Evolutionary conservation across 2,888 invertebrate species (phyloP), one percentile per base, ranked within the genome.

Genomic region (Galerucella pusilla): DNA sequence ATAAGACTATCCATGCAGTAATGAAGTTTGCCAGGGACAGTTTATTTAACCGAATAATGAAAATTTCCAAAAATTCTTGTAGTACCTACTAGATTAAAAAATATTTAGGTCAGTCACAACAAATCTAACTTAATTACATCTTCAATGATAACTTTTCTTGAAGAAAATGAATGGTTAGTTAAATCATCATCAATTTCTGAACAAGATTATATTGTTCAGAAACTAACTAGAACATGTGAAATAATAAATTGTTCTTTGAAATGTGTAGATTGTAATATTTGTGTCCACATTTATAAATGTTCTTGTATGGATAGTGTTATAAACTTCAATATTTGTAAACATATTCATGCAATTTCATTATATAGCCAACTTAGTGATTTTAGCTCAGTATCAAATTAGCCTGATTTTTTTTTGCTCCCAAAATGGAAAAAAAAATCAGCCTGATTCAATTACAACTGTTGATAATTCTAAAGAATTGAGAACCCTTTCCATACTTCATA

Each of bases 161-260:
- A 42, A 42, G 35, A 42, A 42, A 42, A 42, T 42, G 35, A 42
- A 42, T 42, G 7, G 35, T 42, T 42, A 49, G 54, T n/a, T 54
- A 16, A 54, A n/a, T 54, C 16, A 54, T 16, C 54, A 5, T 54
- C 54, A 54, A 12, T 49, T 49, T 49, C 49, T 49, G 49, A 49
- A 49, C 49, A 49, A 49, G 49, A 49, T 49, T 54, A 54, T 54
- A n/a, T n/a, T 14, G 54, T 54, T 54, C 54, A 54, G 14, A 49
- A 49, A 49, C 49, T 49, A 49, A 49, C 54, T n/a, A 16, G n/a
- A 54, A 14, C 49, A 12, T 49, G 49, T 12, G 11, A 49, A 49
- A 49, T 12, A 49, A 3, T 49, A 14, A 42, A 42, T 49, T 49
- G 49, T 49, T 14, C 11, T 12, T 14, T 12, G 14, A 49, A 12